A percentile compares a stretch with the other conserved stretches of the same genome.
Evolutionary conservation across 2,797 vertebrate genomes (phyloP).

Genomic region (Corythornis leucogaster): DNA sequence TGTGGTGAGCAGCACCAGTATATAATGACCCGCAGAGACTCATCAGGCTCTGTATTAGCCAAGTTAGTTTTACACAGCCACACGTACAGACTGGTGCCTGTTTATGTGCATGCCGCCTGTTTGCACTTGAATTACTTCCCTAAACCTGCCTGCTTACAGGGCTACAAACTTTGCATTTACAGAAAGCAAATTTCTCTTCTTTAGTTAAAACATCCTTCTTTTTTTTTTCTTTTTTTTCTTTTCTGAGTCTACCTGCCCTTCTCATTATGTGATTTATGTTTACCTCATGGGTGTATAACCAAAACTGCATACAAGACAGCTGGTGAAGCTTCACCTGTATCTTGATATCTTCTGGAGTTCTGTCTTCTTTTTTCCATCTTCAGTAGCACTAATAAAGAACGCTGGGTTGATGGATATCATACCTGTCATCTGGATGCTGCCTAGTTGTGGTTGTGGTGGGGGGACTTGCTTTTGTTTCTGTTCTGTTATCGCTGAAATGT

Average conservation of each 20-base stretch:
- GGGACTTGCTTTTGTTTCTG: background rate
- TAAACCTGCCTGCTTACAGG: background rate
- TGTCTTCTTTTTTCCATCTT: background rate
- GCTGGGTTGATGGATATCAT: background rate
- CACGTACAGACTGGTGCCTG: accelerated
- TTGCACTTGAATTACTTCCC: accelerated
- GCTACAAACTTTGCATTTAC: background rate
- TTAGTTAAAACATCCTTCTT: background rate
- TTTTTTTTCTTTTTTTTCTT: background rate
- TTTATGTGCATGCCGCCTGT: background rate
- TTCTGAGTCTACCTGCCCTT: background rate
- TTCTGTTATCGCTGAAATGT: background rate
- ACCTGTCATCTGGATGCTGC: background rate
- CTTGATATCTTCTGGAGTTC: background rate
- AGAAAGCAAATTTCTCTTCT: background rate
- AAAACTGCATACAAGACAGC: background rate
- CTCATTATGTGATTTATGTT: background rate
- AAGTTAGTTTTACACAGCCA: background rate
- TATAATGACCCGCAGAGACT: background rate
- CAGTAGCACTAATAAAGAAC: background rate
- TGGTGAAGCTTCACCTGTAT: background rate
- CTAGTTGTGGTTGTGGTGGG: background rate
- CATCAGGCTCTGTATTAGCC: background rate
- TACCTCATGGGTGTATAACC: background rate
- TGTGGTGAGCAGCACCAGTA: background rate